phyloP scores from a whole-genome alignment of 1,140 invertebrate genomes.

The Lordiphosa stackelbergi region DNA sequence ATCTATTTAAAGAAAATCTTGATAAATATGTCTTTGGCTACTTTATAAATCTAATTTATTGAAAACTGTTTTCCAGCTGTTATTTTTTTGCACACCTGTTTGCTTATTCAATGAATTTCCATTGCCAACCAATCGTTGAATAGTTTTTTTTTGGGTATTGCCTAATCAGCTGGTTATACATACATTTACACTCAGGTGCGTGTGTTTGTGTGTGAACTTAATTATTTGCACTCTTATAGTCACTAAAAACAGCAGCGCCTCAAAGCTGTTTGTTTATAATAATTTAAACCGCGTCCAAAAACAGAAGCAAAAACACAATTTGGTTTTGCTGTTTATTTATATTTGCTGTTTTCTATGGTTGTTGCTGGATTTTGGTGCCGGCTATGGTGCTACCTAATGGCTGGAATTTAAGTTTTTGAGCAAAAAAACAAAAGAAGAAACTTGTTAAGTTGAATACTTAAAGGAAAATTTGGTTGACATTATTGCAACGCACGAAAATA shows the following conservation, averaged over 20 bases:
- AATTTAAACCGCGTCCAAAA: slow-evolving; percentile 41
- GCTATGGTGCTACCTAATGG: slow-evolving; percentile 27
- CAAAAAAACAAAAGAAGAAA: slow-evolving; percentile 18
- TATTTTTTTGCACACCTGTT: slow-evolving; percentile 24
- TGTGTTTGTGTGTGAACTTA: slow-evolving; percentile 20
- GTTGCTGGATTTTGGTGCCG: slow-evolving; percentile 2
- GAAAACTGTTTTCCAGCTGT: too few species aligned
- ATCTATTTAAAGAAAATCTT: too few species aligned
- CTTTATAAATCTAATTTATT: too few species aligned
- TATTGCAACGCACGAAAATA: slow-evolving; percentile 20
- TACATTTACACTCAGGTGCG: slow-evolving; percentile 19
- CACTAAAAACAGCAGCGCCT: slow-evolving; percentile 37
- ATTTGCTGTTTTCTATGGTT: slow-evolving; percentile 19
- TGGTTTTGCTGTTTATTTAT: slow-evolving; percentile 34
- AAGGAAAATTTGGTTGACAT: slow-evolving; percentile 9
- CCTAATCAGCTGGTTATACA: slow-evolving; percentile 44
- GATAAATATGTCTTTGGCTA: too few species aligned
- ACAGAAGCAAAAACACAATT: slow-evolving; percentile 12
- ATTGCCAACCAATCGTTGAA: slow-evolving; percentile 16
- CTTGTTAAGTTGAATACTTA: slow-evolving; percentile 6
- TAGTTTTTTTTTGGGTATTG: slow-evolving; percentile 10
- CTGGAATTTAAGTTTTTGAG: slow-evolving; percentile 17
- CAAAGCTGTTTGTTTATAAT: slow-evolving; percentile 47
- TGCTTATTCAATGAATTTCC: slow-evolving; percentile 6
- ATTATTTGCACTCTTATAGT: slow-evolving; percentile 47